Evolutionary conservation across 2,888 invertebrate genomes (phyloP).

Genomic region (Smittia sp.): DNA sequence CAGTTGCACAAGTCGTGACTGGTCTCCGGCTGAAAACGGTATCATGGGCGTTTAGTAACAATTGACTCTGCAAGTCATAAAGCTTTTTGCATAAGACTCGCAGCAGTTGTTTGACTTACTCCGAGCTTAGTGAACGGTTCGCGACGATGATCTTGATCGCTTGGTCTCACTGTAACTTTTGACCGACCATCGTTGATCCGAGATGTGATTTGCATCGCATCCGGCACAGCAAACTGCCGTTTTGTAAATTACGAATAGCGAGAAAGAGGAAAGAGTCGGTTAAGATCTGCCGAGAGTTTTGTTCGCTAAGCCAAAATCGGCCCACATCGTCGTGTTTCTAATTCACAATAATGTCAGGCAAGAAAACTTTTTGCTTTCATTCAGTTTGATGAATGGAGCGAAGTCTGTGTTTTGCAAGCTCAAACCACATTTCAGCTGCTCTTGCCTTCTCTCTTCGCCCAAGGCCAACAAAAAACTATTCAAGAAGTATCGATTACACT

Average conservation of each 20-base stretch:
- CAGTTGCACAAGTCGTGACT: slow-evolving; percentile 1
- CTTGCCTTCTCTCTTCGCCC: too few relatives aligned
- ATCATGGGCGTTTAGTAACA: slow-evolving; percentile 8
- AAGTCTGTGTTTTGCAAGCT: neutral
- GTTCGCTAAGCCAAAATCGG: neutral
- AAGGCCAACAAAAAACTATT: neutral
- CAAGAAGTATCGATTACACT: neutral
- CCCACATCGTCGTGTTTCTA: neutral
- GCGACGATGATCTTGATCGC: neutral
- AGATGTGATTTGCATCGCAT: neutral
- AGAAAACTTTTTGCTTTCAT: neutral
- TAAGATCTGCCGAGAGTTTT: neutral
- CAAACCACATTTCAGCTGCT: slow-evolving; percentile 12
- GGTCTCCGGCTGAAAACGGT: neutral
- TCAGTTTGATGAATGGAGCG: neutral
- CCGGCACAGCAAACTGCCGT: neutral
- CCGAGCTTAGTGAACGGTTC: too few relatives aligned
- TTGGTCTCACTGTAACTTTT: neutral
- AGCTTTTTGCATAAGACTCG: slow-evolving; percentile 1
- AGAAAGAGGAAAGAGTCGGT: neutral
- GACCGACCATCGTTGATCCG: neutral
- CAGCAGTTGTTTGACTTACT: neutral
- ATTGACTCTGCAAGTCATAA: neutral
- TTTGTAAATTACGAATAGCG: neutral
- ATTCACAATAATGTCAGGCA: neutral